These are phyloP conservation scores for Plectus sambesii DNA, from an alignment of 1,140 invertebrate genomes.

Conservation along the genomic window DNA sequence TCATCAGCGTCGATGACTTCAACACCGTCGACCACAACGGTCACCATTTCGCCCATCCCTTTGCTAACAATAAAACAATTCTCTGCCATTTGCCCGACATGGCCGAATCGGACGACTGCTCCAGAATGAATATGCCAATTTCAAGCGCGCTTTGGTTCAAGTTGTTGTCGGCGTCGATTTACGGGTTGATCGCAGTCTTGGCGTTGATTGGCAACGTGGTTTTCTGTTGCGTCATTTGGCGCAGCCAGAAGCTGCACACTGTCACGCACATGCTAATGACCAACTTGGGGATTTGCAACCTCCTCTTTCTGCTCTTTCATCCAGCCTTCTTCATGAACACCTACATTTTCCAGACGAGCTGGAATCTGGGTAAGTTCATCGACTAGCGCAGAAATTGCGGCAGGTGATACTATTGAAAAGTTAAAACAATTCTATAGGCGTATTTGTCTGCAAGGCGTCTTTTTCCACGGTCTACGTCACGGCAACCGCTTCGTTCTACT, in stretches of 20 bases:
- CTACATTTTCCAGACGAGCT: slow-evolving; percentile 16
- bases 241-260: slow-evolving; percentile 16
- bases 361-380: slow-evolving; percentile 14
- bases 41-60: no score
- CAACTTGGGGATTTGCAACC: slow-evolving; percentile 13
- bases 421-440: slow-evolving; percentile 7
- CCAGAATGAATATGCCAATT: no score
- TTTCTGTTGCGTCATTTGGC: slow-evolving; percentile 20
- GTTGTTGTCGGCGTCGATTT: no score
- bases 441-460: slow-evolving; percentile 17
- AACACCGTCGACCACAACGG: no score
- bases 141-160: no score
- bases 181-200: no score
- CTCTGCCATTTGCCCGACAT: no score
- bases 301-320: slow-evolving; percentile 16
- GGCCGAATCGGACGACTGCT: no score
- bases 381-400: no score
- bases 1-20: no score
- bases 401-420: neutral
- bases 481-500: slow-evolving; percentile 18
- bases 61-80: no score
- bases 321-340: slow-evolving; percentile 16
- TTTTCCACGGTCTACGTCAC: slow-evolving; percentile 17
- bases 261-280: slow-evolving; percentile 23
- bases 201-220: slow-evolving; percentile 7